Evolutionary conservation across 2,797 vertebrate genomes (phyloP).

Genomic region (Astyanax mexicanus): DNA sequence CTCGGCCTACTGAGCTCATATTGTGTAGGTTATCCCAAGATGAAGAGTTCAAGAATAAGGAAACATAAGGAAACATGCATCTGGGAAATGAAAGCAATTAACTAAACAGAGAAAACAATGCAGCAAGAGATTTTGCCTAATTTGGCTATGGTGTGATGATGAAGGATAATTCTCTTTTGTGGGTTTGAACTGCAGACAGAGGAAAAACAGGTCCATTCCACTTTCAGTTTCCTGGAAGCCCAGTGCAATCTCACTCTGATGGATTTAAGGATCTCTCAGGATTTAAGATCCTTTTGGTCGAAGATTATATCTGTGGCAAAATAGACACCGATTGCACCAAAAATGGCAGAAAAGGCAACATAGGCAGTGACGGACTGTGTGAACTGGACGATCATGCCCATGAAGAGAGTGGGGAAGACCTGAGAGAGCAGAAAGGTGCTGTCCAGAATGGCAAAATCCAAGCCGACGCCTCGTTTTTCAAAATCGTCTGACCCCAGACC

Average conservation of each 20-base stretch:
- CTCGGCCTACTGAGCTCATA: background rate
- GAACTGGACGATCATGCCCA: slow-evolving; percentile 83
- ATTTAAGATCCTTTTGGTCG: slow-evolving; percentile 81
- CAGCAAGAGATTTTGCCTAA: background rate
- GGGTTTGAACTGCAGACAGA: slow-evolving; percentile 6
- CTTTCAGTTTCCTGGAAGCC: slow-evolving; percentile 5
- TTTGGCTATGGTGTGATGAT: slow-evolving; percentile 7
- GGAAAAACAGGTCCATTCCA: slow-evolving; percentile 13
- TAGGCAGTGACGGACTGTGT: slow-evolving; percentile 82
- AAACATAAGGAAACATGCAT: background rate
- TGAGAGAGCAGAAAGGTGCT: slow-evolving; percentile 85
- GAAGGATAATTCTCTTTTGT: slow-evolving; percentile 28
- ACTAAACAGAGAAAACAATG: background rate
- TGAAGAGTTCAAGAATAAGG: background rate
- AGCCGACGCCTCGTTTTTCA: slow-evolving; percentile 78
- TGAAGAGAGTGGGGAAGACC: slow-evolving; percentile 83
- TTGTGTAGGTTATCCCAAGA: background rate
- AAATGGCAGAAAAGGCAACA: slow-evolving; percentile 79
- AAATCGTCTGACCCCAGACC: slow-evolving; percentile 59
- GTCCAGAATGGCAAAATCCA: slow-evolving; percentile 85
- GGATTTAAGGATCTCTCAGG: too few species aligned
- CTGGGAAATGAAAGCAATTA: slow-evolving; percentile 4
- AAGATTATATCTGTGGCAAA: slow-evolving; percentile 77
- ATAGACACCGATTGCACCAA: slow-evolving; percentile 78
- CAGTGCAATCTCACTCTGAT: slow-evolving; percentile 8